Evolutionary conservation across 1,140 invertebrate species (phyloP).

Genomic region (Drosophila arawakana): DNA sequence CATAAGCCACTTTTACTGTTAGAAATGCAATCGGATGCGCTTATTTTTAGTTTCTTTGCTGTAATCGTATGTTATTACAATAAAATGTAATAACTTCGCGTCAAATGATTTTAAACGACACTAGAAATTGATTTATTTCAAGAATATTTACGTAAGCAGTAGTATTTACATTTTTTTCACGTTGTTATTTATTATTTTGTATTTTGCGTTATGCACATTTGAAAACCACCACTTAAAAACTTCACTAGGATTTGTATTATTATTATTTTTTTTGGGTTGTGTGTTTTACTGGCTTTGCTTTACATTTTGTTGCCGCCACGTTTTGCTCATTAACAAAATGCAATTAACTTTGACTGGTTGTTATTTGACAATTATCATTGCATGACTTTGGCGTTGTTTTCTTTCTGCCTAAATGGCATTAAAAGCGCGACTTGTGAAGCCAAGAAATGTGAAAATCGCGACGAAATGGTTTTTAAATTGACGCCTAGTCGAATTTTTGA

Average conservation of each 20-base stretch:
- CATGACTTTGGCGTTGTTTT: slow-evolving; percentile 57
- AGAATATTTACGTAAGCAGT: slow-evolving; percentile 11
- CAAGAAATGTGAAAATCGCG: slow-evolving; percentile 39
- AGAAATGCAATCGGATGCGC: slow-evolving; percentile 71
- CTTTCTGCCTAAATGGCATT: slow-evolving; percentile 45
- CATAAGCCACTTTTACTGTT: slow-evolving; percentile 83
- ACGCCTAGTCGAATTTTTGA: slow-evolving; percentile 23
- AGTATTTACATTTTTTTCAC: slow-evolving; percentile 60
- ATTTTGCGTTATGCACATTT: slow-evolving; percentile 1
- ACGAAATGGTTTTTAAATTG: slow-evolving; percentile 24
- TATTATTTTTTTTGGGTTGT: slow-evolving; percentile 33
- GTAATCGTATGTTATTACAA: slow-evolving; percentile 18
- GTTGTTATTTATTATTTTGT: slow-evolving; percentile 30
- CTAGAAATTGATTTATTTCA: slow-evolving; percentile 34
- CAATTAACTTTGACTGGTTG: slow-evolving; percentile 44
- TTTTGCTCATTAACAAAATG: slow-evolving; percentile 67
- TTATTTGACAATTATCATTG: slow-evolving; percentile 66
- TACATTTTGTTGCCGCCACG: slow-evolving; percentile 79
- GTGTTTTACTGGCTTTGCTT: slow-evolving; percentile 46
- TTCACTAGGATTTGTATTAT: slow-evolving; percentile 34
- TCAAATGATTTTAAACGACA: slow-evolving; percentile 57
- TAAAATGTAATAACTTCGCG: slow-evolving; percentile 30
- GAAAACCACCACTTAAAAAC: slow-evolving; percentile 19
- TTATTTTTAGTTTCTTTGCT: slow-evolving; percentile 37
- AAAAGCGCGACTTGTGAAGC: slow-evolving; percentile 37